Conservation (phyloP, 1,140 invertebrate genomes). For the Myzus persicae region DNA sequence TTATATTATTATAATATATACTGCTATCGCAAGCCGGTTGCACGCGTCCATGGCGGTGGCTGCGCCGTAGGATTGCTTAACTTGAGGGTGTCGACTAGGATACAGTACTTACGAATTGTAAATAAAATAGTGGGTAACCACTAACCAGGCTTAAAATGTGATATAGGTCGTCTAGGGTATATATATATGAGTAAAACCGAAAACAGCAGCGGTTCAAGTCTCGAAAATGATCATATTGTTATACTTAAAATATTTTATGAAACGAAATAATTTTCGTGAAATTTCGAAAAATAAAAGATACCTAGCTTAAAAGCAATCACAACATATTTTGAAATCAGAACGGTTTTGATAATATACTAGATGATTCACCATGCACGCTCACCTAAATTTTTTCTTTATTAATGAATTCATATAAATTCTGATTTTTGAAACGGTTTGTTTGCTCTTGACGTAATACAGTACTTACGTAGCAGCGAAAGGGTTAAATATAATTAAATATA, state of each 20-base stretch:
- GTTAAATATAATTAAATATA: too few relatives aligned
- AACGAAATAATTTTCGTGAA: not conserved
- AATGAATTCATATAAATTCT: too few relatives aligned
- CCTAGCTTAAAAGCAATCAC: too few relatives aligned
- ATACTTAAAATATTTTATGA: not conserved
- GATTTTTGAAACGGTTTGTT: too few relatives aligned
- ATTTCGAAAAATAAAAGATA: not conserved
- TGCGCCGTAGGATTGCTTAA: not conserved
- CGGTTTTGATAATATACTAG: not conserved
- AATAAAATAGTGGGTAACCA: not conserved
- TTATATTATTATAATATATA: constrained; percentile 10
- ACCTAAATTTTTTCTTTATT: too few relatives aligned
- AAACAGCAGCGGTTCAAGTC: not conserved
- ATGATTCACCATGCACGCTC: not conserved
- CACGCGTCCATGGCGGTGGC: not conserved
- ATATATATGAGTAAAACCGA: not conserved
- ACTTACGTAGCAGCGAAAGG: too few relatives aligned
- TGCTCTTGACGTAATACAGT: too few relatives aligned
- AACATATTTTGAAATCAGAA: not conserved
- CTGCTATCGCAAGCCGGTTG: not conserved
- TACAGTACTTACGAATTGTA: too few relatives aligned
- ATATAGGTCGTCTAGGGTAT: not conserved
- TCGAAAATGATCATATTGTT: not conserved
- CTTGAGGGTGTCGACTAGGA: not conserved
- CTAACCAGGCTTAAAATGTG: not conserved